Percentiles rank a stretch among this genome's conserved stretches.
These are phyloP conservation scores for Plecotus auritus DNA, from an alignment of 2,113 vertebrate genomes.

Conservation along the genomic window DNA sequence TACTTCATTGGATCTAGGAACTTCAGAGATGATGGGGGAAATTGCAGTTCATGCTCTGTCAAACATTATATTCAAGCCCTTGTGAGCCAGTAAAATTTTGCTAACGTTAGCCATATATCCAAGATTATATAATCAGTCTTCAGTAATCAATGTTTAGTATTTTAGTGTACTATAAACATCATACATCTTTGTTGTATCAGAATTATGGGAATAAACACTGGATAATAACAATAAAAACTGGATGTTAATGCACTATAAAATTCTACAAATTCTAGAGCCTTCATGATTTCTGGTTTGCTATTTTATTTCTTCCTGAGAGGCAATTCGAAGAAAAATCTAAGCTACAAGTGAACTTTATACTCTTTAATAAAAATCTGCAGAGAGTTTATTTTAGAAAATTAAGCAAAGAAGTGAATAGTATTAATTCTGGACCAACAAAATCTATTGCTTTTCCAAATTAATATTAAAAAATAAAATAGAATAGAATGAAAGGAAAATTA, in stretches of 20 bases:
- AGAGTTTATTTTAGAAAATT: slow-evolving; percentile 15
- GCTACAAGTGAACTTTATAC: neutral
- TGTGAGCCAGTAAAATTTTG: neutral
- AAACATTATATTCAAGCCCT: neutral
- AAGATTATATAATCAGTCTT: neutral
- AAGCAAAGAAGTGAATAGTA: neutral
- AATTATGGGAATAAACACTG: neutral
- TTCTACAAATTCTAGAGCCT: neutral
- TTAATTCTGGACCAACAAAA: neutral
- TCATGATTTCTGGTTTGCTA: neutral
- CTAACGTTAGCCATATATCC: neutral
- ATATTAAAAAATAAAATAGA: neutral
- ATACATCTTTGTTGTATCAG: neutral
- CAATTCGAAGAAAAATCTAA: neutral
- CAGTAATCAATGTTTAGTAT: neutral
- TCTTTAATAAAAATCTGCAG: neutral
- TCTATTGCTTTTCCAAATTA: neutral
- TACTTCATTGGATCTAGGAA: neutral
- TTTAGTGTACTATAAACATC: neutral
- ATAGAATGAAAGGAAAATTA: neutral
- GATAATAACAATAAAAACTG: neutral
- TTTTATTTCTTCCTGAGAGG: neutral
- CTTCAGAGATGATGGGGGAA: neutral
- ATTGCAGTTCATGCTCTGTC: neutral
- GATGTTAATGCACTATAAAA: neutral